phyloP scores from a whole-genome alignment of 2,797 vertebrate species.

The Etheostoma nigrum region DNA sequence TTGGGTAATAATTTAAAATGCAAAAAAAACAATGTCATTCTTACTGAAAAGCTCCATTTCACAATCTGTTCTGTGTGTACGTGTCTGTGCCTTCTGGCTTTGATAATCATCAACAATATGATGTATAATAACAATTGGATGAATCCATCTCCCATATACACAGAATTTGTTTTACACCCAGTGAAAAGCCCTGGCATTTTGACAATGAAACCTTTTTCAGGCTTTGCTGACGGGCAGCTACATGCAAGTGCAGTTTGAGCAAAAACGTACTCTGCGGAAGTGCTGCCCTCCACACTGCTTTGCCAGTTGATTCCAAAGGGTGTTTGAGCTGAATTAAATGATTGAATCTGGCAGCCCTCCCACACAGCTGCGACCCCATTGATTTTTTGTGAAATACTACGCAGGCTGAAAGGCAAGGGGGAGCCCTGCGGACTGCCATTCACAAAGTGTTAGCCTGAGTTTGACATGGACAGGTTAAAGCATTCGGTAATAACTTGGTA shows the following conservation, averaged over 20 bases:
- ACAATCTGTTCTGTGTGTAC: constrained; percentile 1
- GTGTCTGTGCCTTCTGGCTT: constrained; percentile 3
- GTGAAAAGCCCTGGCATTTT: constrained; percentile 19
- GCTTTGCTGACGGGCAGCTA: background rate
- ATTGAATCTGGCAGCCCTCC: constrained; percentile 70
- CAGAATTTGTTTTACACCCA: background rate
- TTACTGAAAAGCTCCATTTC: constrained; percentile 6
- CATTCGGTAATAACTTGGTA: constrained; percentile 2
- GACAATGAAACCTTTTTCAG: constrained; percentile 34
- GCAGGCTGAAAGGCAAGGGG: constrained; percentile 78
- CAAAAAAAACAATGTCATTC: background rate
- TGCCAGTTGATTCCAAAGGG: constrained; percentile 71
- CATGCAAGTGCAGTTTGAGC: constrained; percentile 3
- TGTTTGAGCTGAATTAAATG: constrained; percentile 73
- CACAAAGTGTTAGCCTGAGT: constrained; percentile 65
- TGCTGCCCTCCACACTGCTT: constrained; percentile 40
- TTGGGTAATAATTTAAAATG: constrained; percentile 20
- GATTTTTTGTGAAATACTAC: constrained; percentile 76
- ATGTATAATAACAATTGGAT: background rate
- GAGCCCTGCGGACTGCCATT: constrained; percentile 75
- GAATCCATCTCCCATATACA: background rate
- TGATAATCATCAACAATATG: constrained; percentile 12
- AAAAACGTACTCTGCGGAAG: constrained; percentile 9
- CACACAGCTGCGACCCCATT: constrained; percentile 77
- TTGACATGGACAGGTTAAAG: constrained; percentile 36